phyloP scores from a whole-genome alignment of 2,113 vertebrate species.

The Podiceps cristatus region DNA sequence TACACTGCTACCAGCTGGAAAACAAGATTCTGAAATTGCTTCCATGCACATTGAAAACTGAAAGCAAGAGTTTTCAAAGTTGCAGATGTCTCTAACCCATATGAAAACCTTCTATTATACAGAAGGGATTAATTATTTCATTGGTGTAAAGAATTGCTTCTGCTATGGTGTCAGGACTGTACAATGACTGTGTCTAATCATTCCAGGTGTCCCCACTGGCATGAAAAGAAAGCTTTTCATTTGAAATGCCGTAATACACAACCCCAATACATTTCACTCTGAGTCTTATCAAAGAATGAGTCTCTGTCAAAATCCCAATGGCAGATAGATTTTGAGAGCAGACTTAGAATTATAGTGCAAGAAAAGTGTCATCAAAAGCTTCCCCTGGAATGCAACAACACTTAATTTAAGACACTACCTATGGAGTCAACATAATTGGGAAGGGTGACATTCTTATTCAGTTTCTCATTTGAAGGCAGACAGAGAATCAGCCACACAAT shows the following conservation, averaged over 20 bases:
- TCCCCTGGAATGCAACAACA: neutral
- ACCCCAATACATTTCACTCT: neutral
- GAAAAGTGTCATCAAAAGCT: neutral
- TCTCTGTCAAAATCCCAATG: neutral
- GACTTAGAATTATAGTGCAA: neutral
- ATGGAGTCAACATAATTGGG: neutral
- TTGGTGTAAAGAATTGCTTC: neutral
- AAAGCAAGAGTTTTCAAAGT: neutral
- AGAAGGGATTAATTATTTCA: neutral
- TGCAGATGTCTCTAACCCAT: neutral
- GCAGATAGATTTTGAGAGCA: neutral
- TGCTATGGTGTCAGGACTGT: neutral
- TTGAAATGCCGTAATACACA: constrained; percentile 33
- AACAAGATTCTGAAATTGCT: neutral
- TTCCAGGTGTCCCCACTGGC: neutral
- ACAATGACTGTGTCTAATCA: constrained; percentile 5
- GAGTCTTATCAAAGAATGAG: constrained; percentile 16
- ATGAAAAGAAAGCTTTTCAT: constrained; percentile 29
- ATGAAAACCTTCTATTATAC: neutral
- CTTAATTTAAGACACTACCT: constrained; percentile 3
- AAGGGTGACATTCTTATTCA: neutral
- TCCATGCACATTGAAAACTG: neutral
- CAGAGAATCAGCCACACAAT: neutral
- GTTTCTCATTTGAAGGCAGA: neutral
- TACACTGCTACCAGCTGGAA: neutral